These are phyloP conservation scores for Oxystoma pomonae DNA, from an alignment of 2,888 invertebrate genomes.

Conservation along the genomic window DNA sequence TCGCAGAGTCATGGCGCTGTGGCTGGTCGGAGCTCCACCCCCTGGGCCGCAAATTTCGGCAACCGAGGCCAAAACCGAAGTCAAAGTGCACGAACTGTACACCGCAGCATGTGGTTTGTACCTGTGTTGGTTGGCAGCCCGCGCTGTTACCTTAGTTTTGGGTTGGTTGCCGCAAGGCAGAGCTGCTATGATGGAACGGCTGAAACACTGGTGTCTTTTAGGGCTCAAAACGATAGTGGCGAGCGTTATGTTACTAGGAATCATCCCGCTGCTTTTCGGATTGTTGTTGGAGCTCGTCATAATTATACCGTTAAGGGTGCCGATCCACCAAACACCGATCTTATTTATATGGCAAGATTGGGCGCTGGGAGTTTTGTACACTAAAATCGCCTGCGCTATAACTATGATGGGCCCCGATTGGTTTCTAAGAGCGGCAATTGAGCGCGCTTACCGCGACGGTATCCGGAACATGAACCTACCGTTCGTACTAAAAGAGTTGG, in stretches of 20 bases:
- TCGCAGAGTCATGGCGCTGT: constrained; percentile 80
- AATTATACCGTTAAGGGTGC: constrained; percentile 89
- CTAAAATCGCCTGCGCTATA: constrained; percentile 94
- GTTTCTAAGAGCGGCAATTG: constrained; percentile 86
- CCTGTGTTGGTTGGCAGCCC: constrained; percentile 88
- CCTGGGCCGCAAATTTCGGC: constrained; percentile 42
- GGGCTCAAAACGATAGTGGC: constrained; percentile 77
- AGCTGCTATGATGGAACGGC: constrained; percentile 65
- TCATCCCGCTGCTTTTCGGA: constrained; percentile 90
- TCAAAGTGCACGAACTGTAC: constrained; percentile 86
- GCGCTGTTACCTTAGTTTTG: constrained; percentile 75
- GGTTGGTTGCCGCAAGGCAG: constrained; percentile 90
- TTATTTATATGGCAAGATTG: constrained; percentile 93
- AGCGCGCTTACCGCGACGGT: constrained; percentile 91
- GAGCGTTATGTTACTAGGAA: constrained; percentile 72
- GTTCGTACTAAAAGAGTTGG: constrained; percentile 80
- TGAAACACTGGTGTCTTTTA: constrained; percentile 69
- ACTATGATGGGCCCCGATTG: constrained; percentile 99
- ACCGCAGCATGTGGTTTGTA: constrained; percentile 94
- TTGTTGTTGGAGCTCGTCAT: constrained; percentile 86
- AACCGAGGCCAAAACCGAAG: constrained; percentile 33
- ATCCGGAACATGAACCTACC: constrained; percentile 87
- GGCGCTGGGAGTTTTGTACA: constrained; percentile 96
- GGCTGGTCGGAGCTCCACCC: constrained; percentile 62
- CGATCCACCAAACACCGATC: constrained; percentile 86